Conservation (phyloP, 2,113 vertebrate species). For the Pollimyrus isidori region DNA sequence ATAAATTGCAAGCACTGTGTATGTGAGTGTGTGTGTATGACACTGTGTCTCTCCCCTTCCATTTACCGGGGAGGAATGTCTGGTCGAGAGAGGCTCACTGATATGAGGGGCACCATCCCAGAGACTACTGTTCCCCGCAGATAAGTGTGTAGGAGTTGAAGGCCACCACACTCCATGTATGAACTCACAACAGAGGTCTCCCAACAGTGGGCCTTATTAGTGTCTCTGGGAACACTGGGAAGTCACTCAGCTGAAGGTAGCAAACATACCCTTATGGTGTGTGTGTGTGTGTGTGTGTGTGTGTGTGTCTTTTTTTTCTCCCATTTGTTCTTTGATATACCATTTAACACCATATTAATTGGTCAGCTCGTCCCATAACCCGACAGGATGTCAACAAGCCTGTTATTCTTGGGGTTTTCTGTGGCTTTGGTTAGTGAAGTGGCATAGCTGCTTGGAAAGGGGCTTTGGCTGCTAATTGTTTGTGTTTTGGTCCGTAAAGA, state of each 20-base stretch:
- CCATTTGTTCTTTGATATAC: background rate
- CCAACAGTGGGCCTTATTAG: background rate
- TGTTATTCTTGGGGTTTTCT: background rate
- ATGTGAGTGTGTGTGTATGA: background rate
- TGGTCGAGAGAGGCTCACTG: background rate
- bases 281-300: too few species aligned
- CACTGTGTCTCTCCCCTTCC: background rate
- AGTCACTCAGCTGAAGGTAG: constrained; percentile 39
- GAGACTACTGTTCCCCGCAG: background rate
- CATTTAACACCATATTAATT: background rate
- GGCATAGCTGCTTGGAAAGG: background rate
- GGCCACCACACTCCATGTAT: background rate
- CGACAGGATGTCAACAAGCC: background rate
- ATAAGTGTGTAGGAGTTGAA: constrained; percentile 23
- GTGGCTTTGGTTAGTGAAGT: background rate
- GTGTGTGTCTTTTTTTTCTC: background rate
- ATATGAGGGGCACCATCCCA: background rate
- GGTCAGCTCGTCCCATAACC: background rate
- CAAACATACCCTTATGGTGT: background rate
- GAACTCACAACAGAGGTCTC: background rate
- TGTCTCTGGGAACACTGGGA: background rate
- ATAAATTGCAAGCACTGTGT: background rate
- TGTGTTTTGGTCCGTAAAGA: background rate
- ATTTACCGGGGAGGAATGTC: constrained; percentile 24
- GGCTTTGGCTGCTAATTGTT: background rate